These are phyloP conservation scores for Nomada goodeniana DNA, from an alignment of 2,888 invertebrate genomes.

Conservation along the genomic window DNA sequence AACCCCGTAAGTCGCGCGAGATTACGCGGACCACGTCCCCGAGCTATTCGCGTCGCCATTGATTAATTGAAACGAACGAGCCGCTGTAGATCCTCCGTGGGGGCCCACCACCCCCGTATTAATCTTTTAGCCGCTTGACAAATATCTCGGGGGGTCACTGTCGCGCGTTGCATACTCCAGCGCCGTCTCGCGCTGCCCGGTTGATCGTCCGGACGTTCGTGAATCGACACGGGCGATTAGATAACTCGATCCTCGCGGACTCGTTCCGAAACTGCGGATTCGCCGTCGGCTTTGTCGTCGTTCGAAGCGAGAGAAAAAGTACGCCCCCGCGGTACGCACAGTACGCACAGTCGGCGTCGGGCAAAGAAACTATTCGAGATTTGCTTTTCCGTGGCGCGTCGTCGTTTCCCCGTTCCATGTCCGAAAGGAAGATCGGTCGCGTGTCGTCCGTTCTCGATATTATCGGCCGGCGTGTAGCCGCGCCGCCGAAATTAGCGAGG, in stretches of 20 bases:
- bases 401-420: neutral
- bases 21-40: slow-evolving; percentile 23
- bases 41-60: slow-evolving; percentile 15
- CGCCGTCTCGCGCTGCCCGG: no score
- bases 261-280: no score
- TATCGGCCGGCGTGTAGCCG: slow-evolving; percentile 32
- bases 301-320: neutral
- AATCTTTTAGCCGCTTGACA: slow-evolving; percentile 6
- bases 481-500: slow-evolving; percentile 39
- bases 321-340: no score
- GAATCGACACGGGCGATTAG: neutral
- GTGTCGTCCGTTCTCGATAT: slow-evolving; percentile 33
- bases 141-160: neutral
- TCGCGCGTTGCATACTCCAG: neutral
- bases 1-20: slow-evolving; percentile 20
- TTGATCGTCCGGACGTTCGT: no score
- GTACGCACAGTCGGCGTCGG: no score
- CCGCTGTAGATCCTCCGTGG: neutral
- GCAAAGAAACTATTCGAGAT: neutral
- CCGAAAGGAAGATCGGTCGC: slow-evolving; percentile 19
- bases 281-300: neutral
- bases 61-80: slow-evolving; percentile 52
- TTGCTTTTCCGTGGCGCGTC: no score
- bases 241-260: neutral
- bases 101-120: slow-evolving; percentile 3